Base-by-base conservation (phyloP, 2,113 vertebrate species). In the Rattus norvegicus region DNA sequence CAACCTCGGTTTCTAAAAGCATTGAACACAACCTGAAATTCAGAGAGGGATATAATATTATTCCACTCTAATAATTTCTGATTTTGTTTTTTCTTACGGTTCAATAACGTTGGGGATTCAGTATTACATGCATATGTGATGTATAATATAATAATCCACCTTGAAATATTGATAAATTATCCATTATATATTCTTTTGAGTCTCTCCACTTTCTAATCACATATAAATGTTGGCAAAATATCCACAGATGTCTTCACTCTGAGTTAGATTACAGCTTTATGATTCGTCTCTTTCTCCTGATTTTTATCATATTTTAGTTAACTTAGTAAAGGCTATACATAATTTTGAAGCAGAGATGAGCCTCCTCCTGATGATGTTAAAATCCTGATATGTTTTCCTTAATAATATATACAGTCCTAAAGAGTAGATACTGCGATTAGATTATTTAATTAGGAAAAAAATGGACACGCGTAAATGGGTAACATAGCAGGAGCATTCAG, bases 21-120 rank as follows among this genome's bases (percentile, higher is more conserved):
- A 97, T 99, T 99, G 94, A 99, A 99, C 65, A 98, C 97, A 84
- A 99, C 97, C 99, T 99, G 96, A 24, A 95, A 84, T 92, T 97
- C n/a, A n/a, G 65, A 97, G 63, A 96, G 4, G 14, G 5, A 47
- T 24, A 69, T 69, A 3, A 77, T 92, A 36, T 59, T 0, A 96
- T 59, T 95, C 1, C 2, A 67, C 2, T 90, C 4, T 67, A 80
- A 56, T 84, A 2, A 81, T 81, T 59, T 77, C 28, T 94, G 49
- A 59, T 3, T 72, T 75, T 16, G 20, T 61, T 91, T 5, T 93
- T 93, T 80, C 89, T 88, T 90, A 6, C 72, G 20, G 13, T 3
- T 36, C n/a, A 95, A 3, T 65, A 83, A 43, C 39, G 75, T 14
- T 54, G 36, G 13, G 79, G 33, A 70, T 65, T 52, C 63, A 77